Conservation (phyloP, 2,888 invertebrate genomes). For the Apotomis capreana region DNA sequence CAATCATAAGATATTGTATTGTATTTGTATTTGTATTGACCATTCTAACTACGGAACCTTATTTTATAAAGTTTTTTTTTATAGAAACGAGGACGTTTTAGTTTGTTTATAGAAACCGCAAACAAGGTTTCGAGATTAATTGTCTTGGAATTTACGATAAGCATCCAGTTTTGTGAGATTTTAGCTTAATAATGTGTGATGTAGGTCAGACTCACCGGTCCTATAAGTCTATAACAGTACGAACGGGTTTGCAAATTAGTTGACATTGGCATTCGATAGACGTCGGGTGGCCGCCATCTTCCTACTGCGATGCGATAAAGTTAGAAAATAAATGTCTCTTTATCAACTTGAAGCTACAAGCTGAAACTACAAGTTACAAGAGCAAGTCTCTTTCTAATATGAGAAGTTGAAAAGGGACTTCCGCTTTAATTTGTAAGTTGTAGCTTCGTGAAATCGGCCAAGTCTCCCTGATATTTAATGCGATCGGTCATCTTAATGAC, state of each 20-base stretch:
- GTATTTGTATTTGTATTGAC: too few relatives aligned
- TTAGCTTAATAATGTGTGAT: slow-evolving; percentile 45
- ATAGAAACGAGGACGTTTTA: background rate
- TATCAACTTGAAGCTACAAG: slow-evolving; percentile 3
- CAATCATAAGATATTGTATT: too few relatives aligned
- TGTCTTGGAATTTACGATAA: slow-evolving; percentile 13
- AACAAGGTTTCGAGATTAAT: slow-evolving; percentile 13
- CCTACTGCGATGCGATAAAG: slow-evolving; percentile 6
- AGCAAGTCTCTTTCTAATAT: too few relatives aligned
- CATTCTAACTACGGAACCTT: too few relatives aligned
- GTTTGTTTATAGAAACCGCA: background rate
- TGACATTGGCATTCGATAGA: slow-evolving; percentile 74
- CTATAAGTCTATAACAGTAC: slow-evolving; percentile 68
- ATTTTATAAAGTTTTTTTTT: too few relatives aligned
- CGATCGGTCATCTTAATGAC: slow-evolving; percentile 1
- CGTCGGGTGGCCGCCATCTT: slow-evolving; percentile 39
- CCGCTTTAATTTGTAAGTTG: too few relatives aligned
- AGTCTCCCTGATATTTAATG: background rate
- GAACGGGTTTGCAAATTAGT: slow-evolving; percentile 75
- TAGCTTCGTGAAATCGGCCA: too few relatives aligned
- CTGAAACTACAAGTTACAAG: too few relatives aligned
- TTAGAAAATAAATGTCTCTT: slow-evolving; percentile 10
- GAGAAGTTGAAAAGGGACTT: too few relatives aligned
- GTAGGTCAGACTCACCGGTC: slow-evolving; percentile 63
- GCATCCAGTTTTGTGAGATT: slow-evolving; percentile 22